phyloP scores from a whole-genome alignment of 1,140 invertebrate species.

The Lasioglossum albipes region DNA sequence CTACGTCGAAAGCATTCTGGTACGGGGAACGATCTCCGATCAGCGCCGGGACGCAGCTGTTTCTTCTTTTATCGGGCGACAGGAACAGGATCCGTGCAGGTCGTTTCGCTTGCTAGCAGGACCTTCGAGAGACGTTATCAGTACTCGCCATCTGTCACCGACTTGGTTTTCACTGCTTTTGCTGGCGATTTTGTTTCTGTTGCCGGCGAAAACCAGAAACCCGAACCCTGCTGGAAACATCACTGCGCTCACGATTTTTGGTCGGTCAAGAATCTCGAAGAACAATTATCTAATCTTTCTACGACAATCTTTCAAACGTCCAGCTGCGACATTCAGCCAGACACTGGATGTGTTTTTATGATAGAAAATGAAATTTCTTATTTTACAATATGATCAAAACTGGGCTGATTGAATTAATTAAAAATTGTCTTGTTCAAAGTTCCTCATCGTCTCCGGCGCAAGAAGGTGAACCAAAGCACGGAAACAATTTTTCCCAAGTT shows the following conservation, averaged over 20 bases:
- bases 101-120: slow-evolving; percentile 67
- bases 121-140: slow-evolving; percentile 70
- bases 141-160: slow-evolving; percentile 70
- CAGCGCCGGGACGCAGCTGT: slow-evolving; percentile 64
- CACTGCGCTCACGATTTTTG: neutral
- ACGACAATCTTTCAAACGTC: no score
- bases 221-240: slow-evolving; percentile 1
- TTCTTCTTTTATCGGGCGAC: slow-evolving; percentile 71
- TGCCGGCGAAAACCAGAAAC: slow-evolving; percentile 44
- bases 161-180: slow-evolving; percentile 56
- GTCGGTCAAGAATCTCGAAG: neutral
- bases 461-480: no score
- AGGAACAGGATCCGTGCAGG: slow-evolving; percentile 75
- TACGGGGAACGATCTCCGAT: slow-evolving; percentile 58
- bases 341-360: no score
- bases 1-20: slow-evolving; percentile 53
- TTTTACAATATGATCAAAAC: no score
- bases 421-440: no score
- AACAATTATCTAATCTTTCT: no score
- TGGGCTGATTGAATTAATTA: no score
- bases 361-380: no score
- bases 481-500: no score
- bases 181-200: slow-evolving; percentile 64
- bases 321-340: no score
- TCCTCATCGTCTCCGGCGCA: no score